Base-by-base conservation (phyloP, 37 sponge, comb jelly and placozoan species). In the Chondrosia reniformis region DNA sequence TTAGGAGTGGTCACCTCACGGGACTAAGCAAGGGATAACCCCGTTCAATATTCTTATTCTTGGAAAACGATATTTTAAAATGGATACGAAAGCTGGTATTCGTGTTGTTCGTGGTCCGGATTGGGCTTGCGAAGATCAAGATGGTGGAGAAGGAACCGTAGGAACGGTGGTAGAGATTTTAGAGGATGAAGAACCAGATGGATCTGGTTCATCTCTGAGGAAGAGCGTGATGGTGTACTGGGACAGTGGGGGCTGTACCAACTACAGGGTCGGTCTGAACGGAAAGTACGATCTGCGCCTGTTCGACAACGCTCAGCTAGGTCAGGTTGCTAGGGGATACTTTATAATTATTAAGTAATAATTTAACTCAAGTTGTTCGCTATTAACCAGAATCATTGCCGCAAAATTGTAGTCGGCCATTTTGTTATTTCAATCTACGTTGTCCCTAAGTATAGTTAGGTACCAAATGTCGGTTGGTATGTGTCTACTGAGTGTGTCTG, bases 21-120 rank as follows among this genome's bases (percentile, higher is more conserved):
- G 66, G 31, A 64, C 8, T 64, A 33, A 4, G 28, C 34, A 64
- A 64, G 31, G 72, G 41, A 69, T 21, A 12, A 4, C 15, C 72
- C 72, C 72, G 3, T 0, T 25, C 44, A 59, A 59, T 6, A 6
- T 49, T 15, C 10, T 49, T 49, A 49, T 30, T 59, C 28, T 30
- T 6, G n/a, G 61, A 30, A 59, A 59, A 6, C n/a, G 61, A 19
- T 6, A 5, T 6, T 30, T 13, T 24, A 19, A 1, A 15, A 84
- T 89, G 89, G 82, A 81, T 21, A 40, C 74, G 9, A 45, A 66
- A 24, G 39, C 73, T 10, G 89, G 94, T 22, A 45, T 80, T 17
- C 84, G 94, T 55, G 94, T 93, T 22, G 89, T 93, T 21, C 79
- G 94, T 28, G 94, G 94, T 7, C 94, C 94, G 0, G 89, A 93